These are phyloP conservation scores for Amblyjoppa proteus DNA, from an alignment of 2,888 invertebrate genomes.

Conservation along the genomic window DNA sequence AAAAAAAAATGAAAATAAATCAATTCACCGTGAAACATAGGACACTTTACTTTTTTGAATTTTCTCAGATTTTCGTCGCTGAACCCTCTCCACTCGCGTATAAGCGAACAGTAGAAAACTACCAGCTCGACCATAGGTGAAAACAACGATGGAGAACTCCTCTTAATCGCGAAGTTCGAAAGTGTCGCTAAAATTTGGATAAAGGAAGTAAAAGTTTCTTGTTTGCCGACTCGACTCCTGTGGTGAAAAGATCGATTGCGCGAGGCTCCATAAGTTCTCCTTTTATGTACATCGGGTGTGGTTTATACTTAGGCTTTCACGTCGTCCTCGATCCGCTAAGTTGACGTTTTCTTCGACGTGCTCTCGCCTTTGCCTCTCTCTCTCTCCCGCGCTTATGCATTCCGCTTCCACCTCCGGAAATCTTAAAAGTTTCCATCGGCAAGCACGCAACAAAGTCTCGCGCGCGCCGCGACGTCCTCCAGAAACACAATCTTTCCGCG, in stretches of 20 bases:
- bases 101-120: too few species aligned
- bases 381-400: neutral
- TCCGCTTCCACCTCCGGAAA: constrained; percentile 51
- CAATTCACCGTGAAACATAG: too few species aligned
- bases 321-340: constrained; percentile 51
- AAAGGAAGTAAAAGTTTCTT: constrained; percentile 14
- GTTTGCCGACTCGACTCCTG: constrained; percentile 33
- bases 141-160: too few species aligned
- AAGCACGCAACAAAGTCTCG: constrained; percentile 38
- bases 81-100: too few species aligned
- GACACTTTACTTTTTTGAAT: too few species aligned
- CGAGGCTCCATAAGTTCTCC: neutral
- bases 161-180: too few species aligned
- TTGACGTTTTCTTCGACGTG: constrained; percentile 58
- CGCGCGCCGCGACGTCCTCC: constrained; percentile 24
- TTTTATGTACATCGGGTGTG: constrained; percentile 6
- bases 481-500: constrained; percentile 56
- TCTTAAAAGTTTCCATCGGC: constrained; percentile 58
- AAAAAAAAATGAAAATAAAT: too few species aligned
- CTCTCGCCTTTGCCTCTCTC: neutral
- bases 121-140: too few species aligned
- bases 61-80: too few species aligned
- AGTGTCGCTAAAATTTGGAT: neutral
- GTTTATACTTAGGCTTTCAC: constrained; percentile 24
- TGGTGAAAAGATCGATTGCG: constrained; percentile 32